Evolutionary conservation across 2,113 vertebrate species (phyloP).

Genomic region (Origma solitaria): DNA sequence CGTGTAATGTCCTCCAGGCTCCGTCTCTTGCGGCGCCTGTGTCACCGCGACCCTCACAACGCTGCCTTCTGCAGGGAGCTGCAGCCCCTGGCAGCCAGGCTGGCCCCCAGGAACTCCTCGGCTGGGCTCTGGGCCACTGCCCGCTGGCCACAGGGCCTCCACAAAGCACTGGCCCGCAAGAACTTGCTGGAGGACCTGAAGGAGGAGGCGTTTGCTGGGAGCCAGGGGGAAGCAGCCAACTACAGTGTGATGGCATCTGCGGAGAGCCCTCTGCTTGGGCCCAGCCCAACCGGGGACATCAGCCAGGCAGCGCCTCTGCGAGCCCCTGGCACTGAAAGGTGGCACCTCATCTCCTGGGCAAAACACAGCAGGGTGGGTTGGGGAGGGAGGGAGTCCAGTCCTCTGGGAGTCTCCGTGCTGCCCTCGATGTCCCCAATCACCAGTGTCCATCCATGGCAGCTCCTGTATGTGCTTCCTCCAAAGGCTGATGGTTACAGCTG

Average conservation of each 20-base stretch:
- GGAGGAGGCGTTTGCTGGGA: slow-evolving; percentile 14
- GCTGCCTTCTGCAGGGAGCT: slow-evolving; percentile 57
- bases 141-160: slow-evolving; percentile 4
- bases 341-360: background rate
- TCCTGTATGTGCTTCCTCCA: background rate
- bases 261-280: slow-evolving; percentile 47
- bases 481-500: background rate
- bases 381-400: background rate
- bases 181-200: slow-evolving; percentile 50
- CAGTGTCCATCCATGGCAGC: background rate
- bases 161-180: background rate
- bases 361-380: background rate
- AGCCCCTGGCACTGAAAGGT: slow-evolving; percentile 79
- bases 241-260: slow-evolving; percentile 32
- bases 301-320: slow-evolving; percentile 72
- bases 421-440: background rate
- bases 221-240: slow-evolving; percentile 50
- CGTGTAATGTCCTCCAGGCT: background rate
- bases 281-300: slow-evolving; percentile 21
- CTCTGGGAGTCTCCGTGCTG: background rate
- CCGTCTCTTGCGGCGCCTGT: slow-evolving; percentile 33
- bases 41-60: background rate
- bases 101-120: background rate
- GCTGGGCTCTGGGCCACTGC: background rate
- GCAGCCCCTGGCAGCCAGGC: slow-evolving; percentile 22